Evolutionary conservation across 2,113 vertebrate genomes (phyloP).

Genomic region (Salvator merianae): DNA sequence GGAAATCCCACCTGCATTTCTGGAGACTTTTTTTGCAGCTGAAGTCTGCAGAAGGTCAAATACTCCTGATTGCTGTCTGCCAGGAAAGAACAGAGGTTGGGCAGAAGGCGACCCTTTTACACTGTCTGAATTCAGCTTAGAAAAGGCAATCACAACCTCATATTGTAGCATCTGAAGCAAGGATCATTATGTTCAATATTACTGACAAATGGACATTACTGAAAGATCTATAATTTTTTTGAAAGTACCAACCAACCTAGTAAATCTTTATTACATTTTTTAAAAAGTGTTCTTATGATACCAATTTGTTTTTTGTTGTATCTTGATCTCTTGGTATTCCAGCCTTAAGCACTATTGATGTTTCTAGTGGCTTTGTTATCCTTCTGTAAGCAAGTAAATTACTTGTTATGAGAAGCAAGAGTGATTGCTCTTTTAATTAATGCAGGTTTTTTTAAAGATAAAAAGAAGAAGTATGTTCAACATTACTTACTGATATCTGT

Average conservation of each 20-base stretch:
- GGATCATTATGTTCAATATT: no score
- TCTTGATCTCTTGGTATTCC: background rate
- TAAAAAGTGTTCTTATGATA: background rate
- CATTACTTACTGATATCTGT: background rate
- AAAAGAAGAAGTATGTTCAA: background rate
- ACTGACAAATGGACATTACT: no score
- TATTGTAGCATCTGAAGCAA: no score
- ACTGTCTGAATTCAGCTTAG: no score
- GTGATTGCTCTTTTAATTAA: background rate
- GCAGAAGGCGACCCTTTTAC: no score
- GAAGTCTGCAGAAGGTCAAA: no score
- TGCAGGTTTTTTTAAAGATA: background rate
- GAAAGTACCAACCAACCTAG: background rate
- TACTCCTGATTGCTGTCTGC: no score
- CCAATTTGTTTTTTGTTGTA: background rate
- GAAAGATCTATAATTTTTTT: background rate
- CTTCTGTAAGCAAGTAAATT: background rate
- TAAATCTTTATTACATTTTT: background rate
- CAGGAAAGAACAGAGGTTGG: no score
- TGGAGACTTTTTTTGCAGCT: no score
- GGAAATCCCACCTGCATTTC: no score
- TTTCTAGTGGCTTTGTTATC: background rate
- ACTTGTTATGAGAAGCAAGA: background rate
- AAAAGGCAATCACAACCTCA: no score
- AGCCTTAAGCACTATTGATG: background rate